Evolutionary conservation across 2,888 invertebrate species (phyloP).

Genomic region (Sylvicola cinctus): DNA sequence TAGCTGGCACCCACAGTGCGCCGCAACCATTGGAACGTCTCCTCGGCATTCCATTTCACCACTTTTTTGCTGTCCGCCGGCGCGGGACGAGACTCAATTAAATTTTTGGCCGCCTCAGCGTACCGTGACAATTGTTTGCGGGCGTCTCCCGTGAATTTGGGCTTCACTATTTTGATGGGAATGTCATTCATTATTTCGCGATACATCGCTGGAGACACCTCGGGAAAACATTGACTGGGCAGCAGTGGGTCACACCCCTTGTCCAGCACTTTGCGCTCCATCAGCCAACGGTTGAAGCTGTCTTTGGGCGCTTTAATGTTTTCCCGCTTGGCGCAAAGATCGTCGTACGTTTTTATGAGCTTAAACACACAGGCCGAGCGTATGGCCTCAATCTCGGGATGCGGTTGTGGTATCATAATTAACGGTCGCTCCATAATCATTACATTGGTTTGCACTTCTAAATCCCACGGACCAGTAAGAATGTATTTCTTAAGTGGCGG

Average conservation of each 20-base stretch:
- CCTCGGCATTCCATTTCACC: slow-evolving; percentile 97
- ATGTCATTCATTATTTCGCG: slow-evolving; percentile 97
- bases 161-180: slow-evolving; percentile 85
- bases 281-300: slow-evolving; percentile 89
- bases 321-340: slow-evolving; percentile 80
- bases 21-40: slow-evolving; percentile 89
- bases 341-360: slow-evolving; percentile 78
- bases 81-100: slow-evolving; percentile 84
- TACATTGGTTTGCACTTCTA: slow-evolving; percentile 82
- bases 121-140: slow-evolving; percentile 82
- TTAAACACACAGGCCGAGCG: slow-evolving; percentile 66
- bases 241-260: slow-evolving; percentile 77
- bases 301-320: slow-evolving; percentile 90
- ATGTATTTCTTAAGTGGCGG: slow-evolving; percentile 72
- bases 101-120: slow-evolving; percentile 91
- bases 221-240: slow-evolving; percentile 79
- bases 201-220: slow-evolving; percentile 88
- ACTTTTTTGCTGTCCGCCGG: slow-evolving; percentile 88
- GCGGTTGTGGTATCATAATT: slow-evolving; percentile 70
- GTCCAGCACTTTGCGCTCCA: slow-evolving; percentile 85
- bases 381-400: slow-evolving; percentile 83
- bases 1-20: slow-evolving; percentile 84
- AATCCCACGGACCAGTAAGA: slow-evolving; percentile 83
- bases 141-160: slow-evolving; percentile 89
- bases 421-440: slow-evolving; percentile 61